Evolutionary conservation across 2,888 invertebrate species (phyloP), one percentile per base, ranked within the genome.

Genomic region (Phrixothrix hirtus): DNA sequence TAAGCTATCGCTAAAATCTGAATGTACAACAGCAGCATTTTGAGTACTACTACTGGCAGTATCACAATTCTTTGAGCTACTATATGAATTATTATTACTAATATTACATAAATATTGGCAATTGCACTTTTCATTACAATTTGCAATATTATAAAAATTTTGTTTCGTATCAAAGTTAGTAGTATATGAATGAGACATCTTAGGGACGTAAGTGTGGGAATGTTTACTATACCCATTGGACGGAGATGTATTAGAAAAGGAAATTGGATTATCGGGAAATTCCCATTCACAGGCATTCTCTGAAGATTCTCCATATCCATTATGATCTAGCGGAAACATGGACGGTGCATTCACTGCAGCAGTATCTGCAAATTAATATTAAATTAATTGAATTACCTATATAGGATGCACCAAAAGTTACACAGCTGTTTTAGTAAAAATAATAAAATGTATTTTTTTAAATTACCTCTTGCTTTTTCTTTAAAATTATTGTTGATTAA

Each of bases 121-220:
- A 34, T 39, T 51, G 38, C 43, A 50, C 43, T 25, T 21, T 2
- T 2, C 34, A 10, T 21, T 32, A 10, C 15, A 39, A 16, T 35
- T 12, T 3, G 12, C 11, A 11, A 15, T 17, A 29, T 27, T 37
- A 17, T 36, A 36, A 17, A 29, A 9, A 21, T 32, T 6, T 36
- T 14, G 31, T 12, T 48, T 34, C 9, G 37, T 31, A 36, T 21
- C 36, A 27, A 61, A 45, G 26, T 54, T 50, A 14, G 61, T 57
- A 34, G 66, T 66, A 31, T 63, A 59, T 3, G 66, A 66, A 51
- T 64, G 62, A 35, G 67, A 57, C 34, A 66, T 55, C 49, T 48
- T 48, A 13, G 41, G 13, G 13, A 47, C 21, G 9, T 29, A 43
- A 14, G 42, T 36, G 48, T 34, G 36, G 29, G 59, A 49, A 13